Base-by-base conservation (phyloP, 1,140 invertebrate genomes). In the Cyclina sinensis region DNA sequence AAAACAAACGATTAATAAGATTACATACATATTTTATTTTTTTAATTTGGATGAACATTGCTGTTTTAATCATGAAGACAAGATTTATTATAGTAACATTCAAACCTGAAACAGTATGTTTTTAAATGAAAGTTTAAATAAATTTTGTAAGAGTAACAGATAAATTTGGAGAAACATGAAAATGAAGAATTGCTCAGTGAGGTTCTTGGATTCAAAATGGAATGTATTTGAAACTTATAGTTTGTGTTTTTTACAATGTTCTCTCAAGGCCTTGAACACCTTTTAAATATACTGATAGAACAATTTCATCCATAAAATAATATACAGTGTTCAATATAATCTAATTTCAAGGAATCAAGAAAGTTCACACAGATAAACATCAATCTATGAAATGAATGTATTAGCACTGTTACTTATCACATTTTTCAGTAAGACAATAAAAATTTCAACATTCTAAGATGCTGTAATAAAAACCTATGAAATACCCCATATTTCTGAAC, bases 321-420 rank as follows among this genome's bases (percentile, higher is more conserved):
- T 18, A 57, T 27, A n/a, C 54, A 24, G 24, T n/a, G n/a, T n/a
- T n/a, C n/a, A n/a, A 57, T 9, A 57, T 27, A 65, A 30, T 4
- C 59, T n/a, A n/a, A 5, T 21, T 35, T 30, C 59, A 65, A 65
- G 59, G 5, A 57, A 9, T 57, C 21, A 24, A 4, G 54, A n/a
- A 57, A 57, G 16, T 57, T 57, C 21, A 21, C 5, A 57, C 54
- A 57, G 54, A 9, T 57, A 14, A 32, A 65, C 62, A 30, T 35
- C 12, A 54, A 32, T 51, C 12, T 4, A 76, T 76, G 73, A 27
- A 76, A 48, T 16, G 32, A 70, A 70, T 4, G 16, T 76, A 32
- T 51, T 78, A 78, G 74, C 74, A 78, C 74, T 78, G 43, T 78
- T 48, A 78, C 27, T 78, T 78, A 78, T 78, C 74, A 78, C 74